Base-by-base conservation (phyloP, 2,113 vertebrate species). In the Oreocharis arfaki region DNA sequence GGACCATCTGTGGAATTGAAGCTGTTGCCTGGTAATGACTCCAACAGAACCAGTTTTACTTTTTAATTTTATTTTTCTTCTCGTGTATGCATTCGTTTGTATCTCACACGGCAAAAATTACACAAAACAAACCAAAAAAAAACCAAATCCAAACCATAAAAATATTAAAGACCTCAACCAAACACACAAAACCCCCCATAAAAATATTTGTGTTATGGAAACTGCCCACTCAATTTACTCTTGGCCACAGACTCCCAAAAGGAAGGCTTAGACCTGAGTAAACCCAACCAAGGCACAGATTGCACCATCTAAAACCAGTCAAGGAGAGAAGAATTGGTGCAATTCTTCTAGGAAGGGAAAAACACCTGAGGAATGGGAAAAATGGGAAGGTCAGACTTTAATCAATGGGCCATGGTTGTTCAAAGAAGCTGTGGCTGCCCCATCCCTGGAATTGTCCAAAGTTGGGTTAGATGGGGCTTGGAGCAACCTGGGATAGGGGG, bases 371-470 rank as follows among this genome's bases (percentile, higher is more conserved):
- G 16, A 89, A 84, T 41, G 4, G 9, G 56, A 14, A 6, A 55
- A 70, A 70, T 1, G 6, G 16, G 39, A 73, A 71, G 11, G 14
- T 49, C 55, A 60, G 78, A 1, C 14, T 67, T 75, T 32, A 11
- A 42, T 5, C 14, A 3, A 22, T 16, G 5, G 26, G 2, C 2
- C 5, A 1, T 3, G 42, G 6, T 7, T 57, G 1, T 18, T 32
- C 50, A 44, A 32, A 57, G 42, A 42, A 80, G 26, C 16, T 79
- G 75, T 71, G 75, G 22, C 26, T 65, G 42, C 18, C 5, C 26
- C 52, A 65, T 37, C 22, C 18, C 44, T 81, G 68, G 68, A 44
- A 44, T 1, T 81, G 6, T 44, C 59, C 59, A 65, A 65, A 33
- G 18, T 6, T 10, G 11, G 21, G 7, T 5, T 73, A 35, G 42